Conservation (phyloP, 2,797 vertebrate species). For the Centropyge bicolor region DNA sequence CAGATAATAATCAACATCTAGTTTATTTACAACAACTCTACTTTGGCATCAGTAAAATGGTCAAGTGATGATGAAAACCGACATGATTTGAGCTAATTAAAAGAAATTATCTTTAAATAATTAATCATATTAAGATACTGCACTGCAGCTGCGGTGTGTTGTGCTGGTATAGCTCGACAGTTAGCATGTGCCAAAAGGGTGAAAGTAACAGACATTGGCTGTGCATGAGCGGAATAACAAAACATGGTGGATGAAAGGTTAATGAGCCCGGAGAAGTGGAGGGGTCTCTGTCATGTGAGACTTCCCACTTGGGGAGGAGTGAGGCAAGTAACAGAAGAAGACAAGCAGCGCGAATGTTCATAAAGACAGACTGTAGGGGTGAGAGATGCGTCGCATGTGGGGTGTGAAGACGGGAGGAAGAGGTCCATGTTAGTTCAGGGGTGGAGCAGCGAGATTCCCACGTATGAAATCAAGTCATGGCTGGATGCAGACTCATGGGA, state of each 20-base stretch:
- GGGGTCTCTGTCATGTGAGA: constrained; percentile 66
- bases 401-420: constrained; percentile 16
- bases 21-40: neutral
- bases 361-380: constrained; percentile 30
- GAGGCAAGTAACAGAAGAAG: constrained; percentile 35
- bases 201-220: constrained; percentile 44
- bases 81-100: constrained; percentile 9
- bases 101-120: constrained; percentile 23
- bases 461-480: constrained; percentile 4
- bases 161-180: constrained; percentile 44
- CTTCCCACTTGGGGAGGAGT: constrained; percentile 47
- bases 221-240: constrained; percentile 69
- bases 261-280: constrained; percentile 68
- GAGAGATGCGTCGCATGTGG: neutral
- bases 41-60: constrained; percentile 5
- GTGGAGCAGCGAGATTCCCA: constrained; percentile 18
- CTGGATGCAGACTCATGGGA: constrained; percentile 3
- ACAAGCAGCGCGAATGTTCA: constrained; percentile 23
- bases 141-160: constrained; percentile 11
- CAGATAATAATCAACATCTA: neutral
- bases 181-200: constrained; percentile 51
- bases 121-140: constrained; percentile 13
- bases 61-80: constrained; percentile 1
- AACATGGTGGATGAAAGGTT: constrained; percentile 71
- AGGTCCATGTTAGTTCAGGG: constrained; percentile 21